Evolutionary conservation across 2,888 invertebrate species (phyloP), one percentile per base, ranked within the genome.

Genomic region (Idaea biselata): DNA sequence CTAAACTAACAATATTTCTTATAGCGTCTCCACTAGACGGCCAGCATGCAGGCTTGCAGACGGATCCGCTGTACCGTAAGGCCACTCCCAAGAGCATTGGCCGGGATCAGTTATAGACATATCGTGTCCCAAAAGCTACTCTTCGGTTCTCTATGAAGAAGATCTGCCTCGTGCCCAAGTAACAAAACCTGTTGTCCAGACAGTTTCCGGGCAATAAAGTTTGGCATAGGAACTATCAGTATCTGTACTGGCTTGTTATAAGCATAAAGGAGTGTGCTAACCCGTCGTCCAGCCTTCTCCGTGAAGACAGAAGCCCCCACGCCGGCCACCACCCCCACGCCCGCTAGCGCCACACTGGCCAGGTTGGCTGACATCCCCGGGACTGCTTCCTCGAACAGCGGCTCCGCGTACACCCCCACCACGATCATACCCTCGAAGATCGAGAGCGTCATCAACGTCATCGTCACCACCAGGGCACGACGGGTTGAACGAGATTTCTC

Each of bases 351-450:
- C 0, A 87, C 75, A 31, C 83, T 81, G 63, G 84, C 79, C 1
- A 86, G 16, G 0, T 80, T 84, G 0, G 90, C 61, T 0, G 89
- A 86, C 67, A 85, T 78, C 44, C 62, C 73, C 0, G 89, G 88
- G 0, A 87, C 74, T 0, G 86, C 86, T 58, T 84, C 77, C 0
- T 67, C 66, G 65, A 90, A 89, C 53, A 90, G 63, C 0, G 87
- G 87, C 11, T 81, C 83, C 0, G 89, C 89, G 64, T 87, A 89
- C 25, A 89, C 88, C 66, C 88, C 86, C 0, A 89, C 71, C 0
- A 82, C 82, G 0, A 87, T 74, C 0, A 88, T 62, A 0, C 90
- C 90, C 81, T 90, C 88, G 73, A 86, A 87, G 16, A 85, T 78
- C 14, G 81, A 72, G 0, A 81, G 71, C 0, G 83, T 81, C 63